These are phyloP conservation scores for Esox masquinongy DNA, from an alignment of 2,797 vertebrate genomes.

Conservation along the genomic window DNA sequence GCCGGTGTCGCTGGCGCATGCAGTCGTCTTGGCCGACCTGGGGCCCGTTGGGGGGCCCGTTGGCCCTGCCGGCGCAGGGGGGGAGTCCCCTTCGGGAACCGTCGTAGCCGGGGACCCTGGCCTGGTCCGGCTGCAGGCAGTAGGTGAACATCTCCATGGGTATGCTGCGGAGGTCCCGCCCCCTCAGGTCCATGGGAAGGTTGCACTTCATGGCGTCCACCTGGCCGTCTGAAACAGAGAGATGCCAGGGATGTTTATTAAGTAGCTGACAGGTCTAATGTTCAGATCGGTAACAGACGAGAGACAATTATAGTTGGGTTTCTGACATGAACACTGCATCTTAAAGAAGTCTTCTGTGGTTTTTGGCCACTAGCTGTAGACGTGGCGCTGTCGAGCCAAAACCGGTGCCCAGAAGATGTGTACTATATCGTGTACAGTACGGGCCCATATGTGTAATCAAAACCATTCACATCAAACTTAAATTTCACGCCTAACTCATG, in stretches of 20 bases:
- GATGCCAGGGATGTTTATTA: neutral
- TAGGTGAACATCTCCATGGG: conserved; percentile 97
- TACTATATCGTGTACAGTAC: too few species aligned
- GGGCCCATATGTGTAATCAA: too few species aligned
- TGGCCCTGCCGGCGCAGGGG: conserved; percentile 49
- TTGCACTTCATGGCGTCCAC: conserved; percentile 87
- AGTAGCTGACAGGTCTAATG: neutral
- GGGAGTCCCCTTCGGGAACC: conserved; percentile 44
- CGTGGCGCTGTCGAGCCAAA: too few species aligned
- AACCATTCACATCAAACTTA: too few species aligned
- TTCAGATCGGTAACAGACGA: neutral
- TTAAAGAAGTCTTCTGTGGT: too few species aligned
- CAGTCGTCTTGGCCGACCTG: conserved; percentile 75
- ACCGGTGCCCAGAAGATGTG: too few species aligned
- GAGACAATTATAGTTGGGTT: neutral
- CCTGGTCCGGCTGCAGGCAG: conserved; percentile 81
- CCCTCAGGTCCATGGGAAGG: conserved; percentile 85
- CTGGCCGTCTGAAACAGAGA: conserved; percentile 74
- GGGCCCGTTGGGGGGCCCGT: conserved; percentile 23
- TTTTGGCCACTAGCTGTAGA: too few species aligned
- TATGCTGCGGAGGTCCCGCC: conserved; percentile 87
- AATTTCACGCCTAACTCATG: too few species aligned
- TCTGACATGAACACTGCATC: neutral
- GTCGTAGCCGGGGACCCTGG: conserved; percentile 60
- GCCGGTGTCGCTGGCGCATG: conserved; percentile 84